Base-by-base conservation (phyloP, 2,113 vertebrate species). In the Promerops cafer region DNA sequence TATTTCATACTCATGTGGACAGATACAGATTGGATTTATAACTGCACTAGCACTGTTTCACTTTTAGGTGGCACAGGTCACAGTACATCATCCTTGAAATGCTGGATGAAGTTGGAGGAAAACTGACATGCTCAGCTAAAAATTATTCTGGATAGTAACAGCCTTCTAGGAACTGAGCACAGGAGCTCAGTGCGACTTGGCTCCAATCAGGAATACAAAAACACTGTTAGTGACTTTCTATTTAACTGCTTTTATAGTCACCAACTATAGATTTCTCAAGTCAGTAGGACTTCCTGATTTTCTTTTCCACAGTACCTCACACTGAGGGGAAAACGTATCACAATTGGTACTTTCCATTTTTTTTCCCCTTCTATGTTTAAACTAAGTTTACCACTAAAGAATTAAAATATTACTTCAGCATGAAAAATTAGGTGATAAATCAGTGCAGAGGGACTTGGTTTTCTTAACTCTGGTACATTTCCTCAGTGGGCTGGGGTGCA, bases 321-420 rank as follows among this genome's bases (percentile, higher is more conserved):
- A 53, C 4, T 12, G 17, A 45, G 31, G 9, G 15, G 6, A 11
- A 52, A 40, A 56, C 6, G 1, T 16, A 39, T 16, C 2, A 2
- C 4, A 59, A 35, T 4, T 1, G 1, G 6, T 20, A 80, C 8
- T 28, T 57, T 7, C 1, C 1, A 6, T 35, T 13, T 24, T 66
- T 72, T 47, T 15, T 1, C 4, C 13, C 11, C 61, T 72, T 28
- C 12, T 56, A 16, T 26, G 10, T 24, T 59, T 33, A 91, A 81
- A 63, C 5, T 35, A 37, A 47, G 23, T 52, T 85, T 68, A 23
- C 6, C 10, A 68, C 75, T 27, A 57, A 53, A 61, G 45, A 50
- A 7, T 50, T 52, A 26, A 84, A 81, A 53, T 28, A 70, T 4
- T 3, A 66, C 9, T 75, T 87, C 11, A 35, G 14, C 60, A 39